Evolutionary conservation across 1,140 invertebrate species (phyloP), one percentile per base, ranked within the genome.

Genomic region (Lucilia sericata): DNA sequence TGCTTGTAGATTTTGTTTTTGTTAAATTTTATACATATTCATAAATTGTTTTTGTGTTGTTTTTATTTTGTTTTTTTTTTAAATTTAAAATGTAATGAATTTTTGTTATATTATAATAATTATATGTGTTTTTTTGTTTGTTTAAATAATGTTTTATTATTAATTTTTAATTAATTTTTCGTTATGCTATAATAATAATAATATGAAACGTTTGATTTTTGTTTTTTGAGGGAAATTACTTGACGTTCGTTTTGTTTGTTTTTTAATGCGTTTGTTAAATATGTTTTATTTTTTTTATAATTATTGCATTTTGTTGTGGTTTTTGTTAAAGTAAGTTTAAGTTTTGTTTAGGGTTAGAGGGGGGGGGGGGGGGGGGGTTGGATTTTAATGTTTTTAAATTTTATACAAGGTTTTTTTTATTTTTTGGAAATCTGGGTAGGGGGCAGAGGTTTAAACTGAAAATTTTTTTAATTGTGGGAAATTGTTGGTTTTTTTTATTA

Each of bases 1-100:
- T 70, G n/a, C 21, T 21, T 70, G 21, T 70, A 21, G 19, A 70
- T 70, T 70, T 70, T 19, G 21, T 78, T 17, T 30, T 10, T 74
- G 1, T 75, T 36, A 10, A 12, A 34, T 60, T 70, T 70, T 70
- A 70, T 70, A 70, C 65, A 70, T 25, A 25, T 25, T 70, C 19
- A 21, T 25, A 55, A 55, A 21, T 70, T 42, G 42, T 42, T 42
- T 42, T 42, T 30, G 25, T 30, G 25, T 42, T 36, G 36, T 36
- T 74, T 30, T 36, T n/a, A 3, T 30, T 74, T 80, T 21, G 8
- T 80, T 80, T 21, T 51, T 47, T n/a, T n/a, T n/a, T n/a, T n/a
- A n/a, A 80, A 51, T 80, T 80, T 80, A 80, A 80, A 80, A 80
- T 80, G 76, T 80, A 51, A 80, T 80, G 76, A 80, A 30, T 80